phyloP scores from a whole-genome alignment of 2,797 vertebrate species.

The Champsocephalus gunnari region DNA sequence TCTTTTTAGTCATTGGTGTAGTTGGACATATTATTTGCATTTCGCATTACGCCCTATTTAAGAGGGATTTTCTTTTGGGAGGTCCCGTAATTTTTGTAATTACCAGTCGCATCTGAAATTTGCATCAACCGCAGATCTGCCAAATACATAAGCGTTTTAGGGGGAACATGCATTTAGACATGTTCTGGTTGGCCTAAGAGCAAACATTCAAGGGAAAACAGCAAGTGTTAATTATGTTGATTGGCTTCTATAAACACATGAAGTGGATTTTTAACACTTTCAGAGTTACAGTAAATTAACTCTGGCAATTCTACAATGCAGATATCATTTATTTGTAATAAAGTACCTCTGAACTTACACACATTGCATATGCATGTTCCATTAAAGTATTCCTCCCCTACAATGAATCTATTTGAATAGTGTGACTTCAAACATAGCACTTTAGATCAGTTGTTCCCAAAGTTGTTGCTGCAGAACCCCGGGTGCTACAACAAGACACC shows the following conservation, averaged over 20 bases:
- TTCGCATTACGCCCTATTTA: constrained; percentile 13
- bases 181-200: constrained; percentile 42
- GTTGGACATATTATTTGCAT: constrained; percentile 1
- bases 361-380: constrained; percentile 31
- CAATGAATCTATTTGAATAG: constrained; percentile 45
- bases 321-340: constrained; percentile 29
- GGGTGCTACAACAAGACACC: constrained; percentile 22
- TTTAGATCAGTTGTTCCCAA: constrained; percentile 34
- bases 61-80: constrained; percentile 42
- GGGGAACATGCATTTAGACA: constrained; percentile 27
- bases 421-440: constrained; percentile 41
- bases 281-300: constrained; percentile 46
- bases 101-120: constrained; percentile 44
- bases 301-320: constrained; percentile 23
- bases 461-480: constrained; percentile 3
- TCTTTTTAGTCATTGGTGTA: constrained; percentile 7
- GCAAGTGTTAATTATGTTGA: constrained; percentile 51
- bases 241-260: constrained; percentile 37
- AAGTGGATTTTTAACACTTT: constrained; percentile 49
- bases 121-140: constrained; percentile 41
- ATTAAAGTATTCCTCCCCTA: constrained; percentile 31
- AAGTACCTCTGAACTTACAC: constrained; percentile 36
- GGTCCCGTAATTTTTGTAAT: constrained; percentile 41
- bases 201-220: constrained; percentile 21
- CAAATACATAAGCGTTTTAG: constrained; percentile 29